These are phyloP conservation scores for Calyptomena viridis DNA, from an alignment of 2,113 vertebrate species.

Conservation along the genomic window DNA sequence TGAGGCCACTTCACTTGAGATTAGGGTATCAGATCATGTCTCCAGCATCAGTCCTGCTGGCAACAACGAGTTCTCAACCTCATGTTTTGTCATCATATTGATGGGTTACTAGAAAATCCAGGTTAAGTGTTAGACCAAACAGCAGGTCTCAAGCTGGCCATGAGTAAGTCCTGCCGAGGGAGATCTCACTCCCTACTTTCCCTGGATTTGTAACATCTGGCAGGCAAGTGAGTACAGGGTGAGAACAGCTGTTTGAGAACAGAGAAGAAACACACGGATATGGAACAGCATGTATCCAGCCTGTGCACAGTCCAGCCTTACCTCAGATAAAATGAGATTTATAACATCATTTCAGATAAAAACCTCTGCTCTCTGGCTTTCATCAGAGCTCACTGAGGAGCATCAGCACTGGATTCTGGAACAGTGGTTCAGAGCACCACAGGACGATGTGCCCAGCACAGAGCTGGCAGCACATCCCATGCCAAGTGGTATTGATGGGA, in stretches of 20 bases:
- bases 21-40: neutral
- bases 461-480: neutral
- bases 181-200: neutral
- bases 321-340: constrained; percentile 2
- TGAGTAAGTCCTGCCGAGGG: neutral
- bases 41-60: neutral
- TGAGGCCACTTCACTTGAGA: neutral
- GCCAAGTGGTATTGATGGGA: neutral
- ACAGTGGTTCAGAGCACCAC: neutral
- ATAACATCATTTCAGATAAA: neutral
- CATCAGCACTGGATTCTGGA: neutral
- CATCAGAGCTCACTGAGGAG: neutral
- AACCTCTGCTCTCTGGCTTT: neutral
- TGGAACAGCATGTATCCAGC: neutral
- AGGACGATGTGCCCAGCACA: neutral
- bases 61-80: neutral
- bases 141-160: constrained; percentile 18
- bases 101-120: constrained; percentile 32
- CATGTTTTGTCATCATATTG: neutral
- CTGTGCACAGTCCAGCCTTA: neutral
- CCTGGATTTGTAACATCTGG: constrained; percentile 29
- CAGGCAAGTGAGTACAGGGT: neutral
- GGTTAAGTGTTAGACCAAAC: constrained; percentile 33
- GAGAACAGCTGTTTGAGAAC: constrained; percentile 40
- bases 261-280: neutral